Conservation (phyloP, 2,888 invertebrate genomes). For the Marronus borbonicus region DNA sequence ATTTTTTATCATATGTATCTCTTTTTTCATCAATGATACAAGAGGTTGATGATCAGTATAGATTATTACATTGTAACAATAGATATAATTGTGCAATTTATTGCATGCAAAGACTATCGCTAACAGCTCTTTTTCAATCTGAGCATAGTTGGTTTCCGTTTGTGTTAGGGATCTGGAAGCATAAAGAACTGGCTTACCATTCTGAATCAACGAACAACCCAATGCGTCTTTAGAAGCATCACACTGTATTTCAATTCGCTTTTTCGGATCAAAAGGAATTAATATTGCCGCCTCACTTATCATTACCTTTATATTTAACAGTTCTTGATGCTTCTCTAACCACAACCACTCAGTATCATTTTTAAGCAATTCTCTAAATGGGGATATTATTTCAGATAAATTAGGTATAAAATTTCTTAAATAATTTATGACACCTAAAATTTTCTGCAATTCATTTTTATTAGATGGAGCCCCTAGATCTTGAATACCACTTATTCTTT, state of each 20-base stretch:
- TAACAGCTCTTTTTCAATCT: conserved; percentile 63
- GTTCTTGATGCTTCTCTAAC: conserved; percentile 15
- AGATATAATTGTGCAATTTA: conserved; percentile 61
- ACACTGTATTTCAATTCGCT: conserved; percentile 22
- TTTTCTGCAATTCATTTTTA: conserved; percentile 51
- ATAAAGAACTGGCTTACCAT: conserved; percentile 24
- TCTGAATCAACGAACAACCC: conserved; percentile 60
- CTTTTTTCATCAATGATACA: background rate
- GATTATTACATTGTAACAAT: conserved; percentile 50
- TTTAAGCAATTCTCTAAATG: conserved; percentile 50
- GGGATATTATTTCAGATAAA: conserved; percentile 50
- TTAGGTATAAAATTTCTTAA: conserved; percentile 53
- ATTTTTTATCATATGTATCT: conserved; percentile 6
- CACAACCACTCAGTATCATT: conserved; percentile 23
- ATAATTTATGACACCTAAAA: conserved; percentile 56
- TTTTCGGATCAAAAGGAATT: conserved; percentile 11
- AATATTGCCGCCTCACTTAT: conserved; percentile 22
- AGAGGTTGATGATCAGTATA: conserved; percentile 54
- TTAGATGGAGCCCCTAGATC: conserved; percentile 47
- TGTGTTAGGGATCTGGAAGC: conserved; percentile 59
- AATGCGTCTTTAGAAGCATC: conserved; percentile 50
- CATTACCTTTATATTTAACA: conserved; percentile 31
- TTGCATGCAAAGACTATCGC: conserved; percentile 62
- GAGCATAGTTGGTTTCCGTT: conserved; percentile 60
- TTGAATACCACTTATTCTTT: conserved; percentile 53